A percentile compares a stretch with the other conserved stretches of the same genome.
These are phyloP conservation scores for Ditylenchus dipsaci DNA, from an alignment of 1,140 invertebrate genomes.

Conservation along the genomic window DNA sequence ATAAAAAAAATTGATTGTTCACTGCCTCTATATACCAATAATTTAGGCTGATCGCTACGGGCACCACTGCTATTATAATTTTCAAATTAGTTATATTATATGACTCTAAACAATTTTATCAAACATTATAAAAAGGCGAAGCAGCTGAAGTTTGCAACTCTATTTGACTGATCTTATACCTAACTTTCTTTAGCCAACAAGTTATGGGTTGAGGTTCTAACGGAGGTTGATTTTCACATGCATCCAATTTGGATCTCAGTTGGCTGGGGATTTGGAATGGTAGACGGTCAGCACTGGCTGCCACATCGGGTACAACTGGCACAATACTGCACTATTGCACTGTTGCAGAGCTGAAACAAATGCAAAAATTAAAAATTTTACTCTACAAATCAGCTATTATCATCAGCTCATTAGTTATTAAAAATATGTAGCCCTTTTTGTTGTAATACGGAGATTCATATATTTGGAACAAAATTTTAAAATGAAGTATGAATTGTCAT, in stretches of 20 bases:
- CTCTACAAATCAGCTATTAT: too few species aligned
- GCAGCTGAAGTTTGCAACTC: conserved; percentile 89
- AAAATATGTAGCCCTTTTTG: too few species aligned
- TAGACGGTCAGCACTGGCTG: conserved; percentile 84
- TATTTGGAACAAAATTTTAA: too few species aligned
- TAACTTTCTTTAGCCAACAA: conserved; percentile 79
- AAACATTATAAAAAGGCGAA: conserved; percentile 79
- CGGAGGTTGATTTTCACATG: conserved; percentile 69
- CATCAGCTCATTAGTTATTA: too few species aligned
- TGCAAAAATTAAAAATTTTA: neutral
- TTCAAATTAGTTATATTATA: too few species aligned
- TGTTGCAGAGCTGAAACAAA: conserved; percentile 74
- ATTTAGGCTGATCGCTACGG: too few species aligned
- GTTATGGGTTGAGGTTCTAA: conserved; percentile 59
- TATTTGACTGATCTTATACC: conserved; percentile 96
- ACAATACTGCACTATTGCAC: conserved; percentile 83
- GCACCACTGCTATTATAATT: too few species aligned
- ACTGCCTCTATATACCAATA: too few species aligned
- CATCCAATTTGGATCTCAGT: conserved; percentile 79
- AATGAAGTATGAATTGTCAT: neutral
- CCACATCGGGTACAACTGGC: conserved; percentile 65
- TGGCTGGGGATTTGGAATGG: conserved; percentile 80
- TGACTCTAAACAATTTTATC: too few species aligned
- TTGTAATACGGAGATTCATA: too few species aligned
- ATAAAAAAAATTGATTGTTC: too few species aligned